phyloP scores from a whole-genome alignment of 2,113 vertebrate genomes.

The Neogale vison region DNA sequence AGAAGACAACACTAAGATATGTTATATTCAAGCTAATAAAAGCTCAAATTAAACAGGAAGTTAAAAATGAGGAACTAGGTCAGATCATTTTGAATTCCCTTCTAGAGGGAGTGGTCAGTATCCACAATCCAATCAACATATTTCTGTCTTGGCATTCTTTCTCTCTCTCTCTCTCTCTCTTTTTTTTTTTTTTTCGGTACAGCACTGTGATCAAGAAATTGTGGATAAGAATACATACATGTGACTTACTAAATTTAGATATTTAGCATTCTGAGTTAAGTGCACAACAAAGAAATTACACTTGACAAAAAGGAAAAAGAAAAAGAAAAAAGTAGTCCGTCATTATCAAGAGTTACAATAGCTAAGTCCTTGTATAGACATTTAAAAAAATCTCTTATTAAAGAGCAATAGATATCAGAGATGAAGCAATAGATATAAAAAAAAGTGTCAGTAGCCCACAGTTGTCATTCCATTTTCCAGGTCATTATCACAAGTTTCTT shows the following conservation, averaged over 20 bases:
- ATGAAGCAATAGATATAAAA: neutral
- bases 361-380: neutral
- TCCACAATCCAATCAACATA: neutral
- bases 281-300: neutral
- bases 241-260: neutral
- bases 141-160: neutral
- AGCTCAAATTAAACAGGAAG: neutral
- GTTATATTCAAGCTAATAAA: neutral
- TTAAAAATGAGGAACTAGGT: neutral
- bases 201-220: neutral
- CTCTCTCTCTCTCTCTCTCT: no score
- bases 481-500: conserved; percentile 31
- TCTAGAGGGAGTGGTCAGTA: neutral
- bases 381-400: neutral
- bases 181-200: no score
- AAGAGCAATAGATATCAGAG: conserved; percentile 26
- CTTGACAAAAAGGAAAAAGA: neutral
- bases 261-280: neutral
- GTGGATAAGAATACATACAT: neutral
- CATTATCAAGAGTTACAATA: neutral
- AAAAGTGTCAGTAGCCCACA: conserved; percentile 8
- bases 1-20: neutral
- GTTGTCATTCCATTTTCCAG: neutral
- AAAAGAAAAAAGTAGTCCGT: neutral
- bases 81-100: neutral